Evolutionary conservation across 2,797 vertebrate genomes (phyloP).

Genomic region (Takifugu rubripes): DNA sequence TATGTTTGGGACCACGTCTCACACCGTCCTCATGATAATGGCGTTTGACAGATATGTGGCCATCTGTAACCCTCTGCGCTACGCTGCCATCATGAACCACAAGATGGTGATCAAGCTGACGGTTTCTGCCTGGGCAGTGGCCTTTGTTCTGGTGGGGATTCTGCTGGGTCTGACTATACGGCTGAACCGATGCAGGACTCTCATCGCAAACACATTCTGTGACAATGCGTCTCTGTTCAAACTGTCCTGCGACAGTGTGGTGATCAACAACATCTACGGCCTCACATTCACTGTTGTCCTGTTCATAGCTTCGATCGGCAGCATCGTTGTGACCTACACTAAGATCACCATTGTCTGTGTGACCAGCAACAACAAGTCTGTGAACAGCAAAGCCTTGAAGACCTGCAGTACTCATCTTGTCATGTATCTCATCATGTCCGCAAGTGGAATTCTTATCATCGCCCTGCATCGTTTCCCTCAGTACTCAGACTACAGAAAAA

Average conservation of each 20-base stretch:
- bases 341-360: conserved; percentile 28
- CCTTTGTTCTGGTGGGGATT: conserved; percentile 32
- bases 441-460: background rate
- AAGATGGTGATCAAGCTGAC: conserved; percentile 65
- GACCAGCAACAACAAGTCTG: conserved; percentile 34
- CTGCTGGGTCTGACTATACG: conserved; percentile 43
- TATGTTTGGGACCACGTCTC: conserved; percentile 69
- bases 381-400: conserved; percentile 47
- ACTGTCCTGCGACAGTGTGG: conserved; percentile 71
- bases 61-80: conserved; percentile 76
- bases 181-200: conserved; percentile 53
- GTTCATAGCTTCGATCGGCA: conserved; percentile 37
- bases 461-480: conserved; percentile 41
- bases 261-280: conserved; percentile 72
- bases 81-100: conserved; percentile 67
- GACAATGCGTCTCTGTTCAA: conserved; percentile 74
- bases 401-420: conserved; percentile 43
- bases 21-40: conserved; percentile 80
- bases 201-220: conserved; percentile 73
- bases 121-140: conserved; percentile 38
- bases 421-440: conserved; percentile 46
- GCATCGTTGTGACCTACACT: conserved; percentile 53
- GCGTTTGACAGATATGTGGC: conserved; percentile 79
- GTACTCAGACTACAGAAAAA: conserved; percentile 34
- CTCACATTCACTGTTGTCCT: conserved; percentile 58